Base-by-base conservation (phyloP, 2,797 vertebrate genomes). In the Lutra lutra region DNA sequence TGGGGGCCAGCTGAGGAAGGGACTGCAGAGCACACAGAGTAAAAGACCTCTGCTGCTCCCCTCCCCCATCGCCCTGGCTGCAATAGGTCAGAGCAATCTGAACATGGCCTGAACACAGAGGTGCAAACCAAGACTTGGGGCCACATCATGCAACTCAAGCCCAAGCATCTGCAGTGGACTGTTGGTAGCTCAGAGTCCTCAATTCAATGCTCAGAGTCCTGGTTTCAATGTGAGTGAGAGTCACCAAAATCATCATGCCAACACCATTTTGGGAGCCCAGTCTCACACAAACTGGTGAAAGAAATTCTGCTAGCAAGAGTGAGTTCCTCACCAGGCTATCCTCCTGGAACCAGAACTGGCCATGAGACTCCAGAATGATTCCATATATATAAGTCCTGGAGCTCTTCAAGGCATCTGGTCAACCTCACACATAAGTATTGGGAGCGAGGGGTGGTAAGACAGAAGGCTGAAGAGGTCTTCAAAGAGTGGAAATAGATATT, bases 401-500 rank as follows among this genome's bases (percentile, higher is more conserved):
- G 60, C n/a, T 77, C 54, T 70, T 95, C 70, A 62, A 62, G 85
- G 60, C 27, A 78, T 62, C 40, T 84, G n/a, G 51, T 54, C 54
- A 9, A 56, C 35, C 54, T 60, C 38, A 58, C 38, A 79, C 64
- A 35, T 43, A 78, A 13, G 1, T 46, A 23, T 32, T 40, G 23
- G 66, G 32, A 0, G 0, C 3, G 21, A 1, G 1, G 7, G 20
- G 3, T 15, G 23, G 17, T 79, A 48, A 85, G 23, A 10, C 6
- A 70, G 51, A 93, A 54, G 32, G 79, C 20, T 29, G 20, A 62
- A 85, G 62, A 46, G 38, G 21, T 85, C 25, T 40, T 51, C 60
- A 78, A 89, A 64, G 72, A 64, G 72, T 60, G 89, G 35, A 85
- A 84, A 84, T 48, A 21, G 62, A 77, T 62, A 84, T 23, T 73